These are phyloP conservation scores for Okapia johnstoni DNA, from an alignment of 2,113 vertebrate genomes.

Conservation along the genomic window DNA sequence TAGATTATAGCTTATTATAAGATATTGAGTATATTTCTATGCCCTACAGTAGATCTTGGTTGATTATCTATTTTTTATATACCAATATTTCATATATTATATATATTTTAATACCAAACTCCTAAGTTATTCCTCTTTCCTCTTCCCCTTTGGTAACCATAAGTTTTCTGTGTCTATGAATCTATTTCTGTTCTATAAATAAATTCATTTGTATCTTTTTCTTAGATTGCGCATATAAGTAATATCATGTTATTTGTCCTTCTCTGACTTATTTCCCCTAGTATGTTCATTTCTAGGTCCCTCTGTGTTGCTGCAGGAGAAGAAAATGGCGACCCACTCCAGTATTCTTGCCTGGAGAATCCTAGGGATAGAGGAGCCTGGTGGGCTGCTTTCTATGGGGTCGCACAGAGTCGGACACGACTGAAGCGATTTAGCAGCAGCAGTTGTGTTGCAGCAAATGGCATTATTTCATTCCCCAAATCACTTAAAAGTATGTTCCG, in stretches of 20 bases:
- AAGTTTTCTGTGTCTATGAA: not conserved
- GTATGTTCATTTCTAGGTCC: not conserved
- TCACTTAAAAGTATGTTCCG: not conserved
- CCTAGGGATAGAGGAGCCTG: too few relatives aligned
- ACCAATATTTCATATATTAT: not conserved
- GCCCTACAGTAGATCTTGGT: not conserved
- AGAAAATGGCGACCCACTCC: too few relatives aligned
- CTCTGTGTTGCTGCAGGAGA: not conserved
- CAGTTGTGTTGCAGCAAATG: not conserved
- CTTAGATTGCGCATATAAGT: not conserved
- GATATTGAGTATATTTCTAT: not conserved
- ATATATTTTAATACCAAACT: not conserved
- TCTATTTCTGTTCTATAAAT: not conserved
- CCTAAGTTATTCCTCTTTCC: not conserved
- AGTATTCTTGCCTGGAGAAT: too few relatives aligned
- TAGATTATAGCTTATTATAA: not conserved
- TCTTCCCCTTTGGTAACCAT: not conserved
- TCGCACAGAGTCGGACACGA: too few relatives aligned
- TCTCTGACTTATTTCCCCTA: not conserved
- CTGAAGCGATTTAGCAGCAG: too few relatives aligned
- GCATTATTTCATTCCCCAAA: not conserved
- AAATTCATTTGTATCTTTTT: not conserved
- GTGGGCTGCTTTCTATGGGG: too few relatives aligned
- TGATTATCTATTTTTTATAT: not conserved
- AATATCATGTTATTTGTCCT: not conserved